Base-by-base conservation (phyloP, 2,888 invertebrate species). In the Alentia gelatinosa region DNA sequence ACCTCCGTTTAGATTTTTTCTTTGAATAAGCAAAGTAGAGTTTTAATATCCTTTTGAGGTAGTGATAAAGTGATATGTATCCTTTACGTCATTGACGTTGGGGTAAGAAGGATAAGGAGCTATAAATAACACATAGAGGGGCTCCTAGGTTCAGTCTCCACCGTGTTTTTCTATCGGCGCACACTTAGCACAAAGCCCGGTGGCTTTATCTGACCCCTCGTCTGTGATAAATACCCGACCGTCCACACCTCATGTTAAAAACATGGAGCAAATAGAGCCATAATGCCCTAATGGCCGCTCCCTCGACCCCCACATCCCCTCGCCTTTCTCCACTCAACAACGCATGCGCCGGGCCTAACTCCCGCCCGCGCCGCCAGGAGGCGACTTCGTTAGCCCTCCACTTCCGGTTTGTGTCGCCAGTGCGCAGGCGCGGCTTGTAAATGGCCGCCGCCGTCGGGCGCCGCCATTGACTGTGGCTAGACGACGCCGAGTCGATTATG, bases 341-440 rank as follows among this genome's bases (percentile, higher is more conserved):
- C 35, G 79, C 33, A 26, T 15, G 30, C 47, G 47, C 74, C n/a
- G 26, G 74, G 30, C 30, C 33, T 33, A 7, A 26, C 74, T 74
- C 12, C 74, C 74, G 30, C 33, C 74, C 26, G 30, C 74, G 30
- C 74, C 74, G 74, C 19, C 79, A 39, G 79, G 79, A 79, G 79
- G 79, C 37, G 37, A 23, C 79, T 79, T 79, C 79, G 79, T 79
- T 79, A 79, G 79, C n/a, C 79, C 35, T 26, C 39, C 79, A 79
- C 86, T 86, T 86, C 86, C 86, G 86, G 86, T n/a, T n/a, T n/a
- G n/a, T n/a, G n/a, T 30, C 30, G 50, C 86, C 86, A 86, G 42
- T 86, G 42, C 33, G 26, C 50, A 5, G 47, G 26, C 37, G 23
- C 30, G 47, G 79, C n/a, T 79, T 79, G 79, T 79, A 79, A 79